These are phyloP conservation scores for Schlechtendalia chinensis DNA, from an alignment of 1,140 invertebrate species.

Conservation along the genomic window DNA sequence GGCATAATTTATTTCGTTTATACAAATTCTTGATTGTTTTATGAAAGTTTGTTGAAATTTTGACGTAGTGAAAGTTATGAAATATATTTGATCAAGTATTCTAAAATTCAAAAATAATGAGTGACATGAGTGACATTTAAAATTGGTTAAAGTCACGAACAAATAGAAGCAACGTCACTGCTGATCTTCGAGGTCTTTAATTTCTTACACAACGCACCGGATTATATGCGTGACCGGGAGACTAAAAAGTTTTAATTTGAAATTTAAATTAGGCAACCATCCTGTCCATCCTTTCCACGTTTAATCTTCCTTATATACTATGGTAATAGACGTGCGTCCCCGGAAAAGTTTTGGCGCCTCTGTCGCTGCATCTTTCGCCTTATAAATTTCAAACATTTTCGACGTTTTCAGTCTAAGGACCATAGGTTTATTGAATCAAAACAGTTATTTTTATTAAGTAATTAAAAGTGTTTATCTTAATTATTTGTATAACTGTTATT, in stretches of 20 bases:
- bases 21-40: too few relatives aligned
- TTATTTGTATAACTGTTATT: too few relatives aligned
- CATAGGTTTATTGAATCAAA: too few relatives aligned
- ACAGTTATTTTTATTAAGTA: too few relatives aligned
- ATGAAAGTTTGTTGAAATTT: not conserved
- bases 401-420: too few relatives aligned
- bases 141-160: conserved; percentile 8
- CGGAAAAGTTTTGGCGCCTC: not conserved
- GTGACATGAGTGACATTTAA: conserved; percentile 16
- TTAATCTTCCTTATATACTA: conserved; percentile 10
- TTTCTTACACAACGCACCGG: conserved; percentile 5
- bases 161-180: not conserved
- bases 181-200: conserved; percentile 26
- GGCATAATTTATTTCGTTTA: too few relatives aligned
- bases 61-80: not conserved
- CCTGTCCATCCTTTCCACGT: not conserved
- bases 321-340: not conserved
- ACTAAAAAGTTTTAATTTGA: conserved; percentile 45
- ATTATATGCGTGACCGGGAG: conserved; percentile 1
- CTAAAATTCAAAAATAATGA: conserved; percentile 3
- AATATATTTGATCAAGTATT: conserved; percentile 4
- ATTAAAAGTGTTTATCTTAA: too few relatives aligned
- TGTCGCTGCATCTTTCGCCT: not conserved
- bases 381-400: not conserved
- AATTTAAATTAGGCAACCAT: conserved; percentile 16